A percentile compares a stretch with the other conserved stretches of the same genome.
Evolutionary conservation across 1,140 invertebrate species (phyloP).

Genomic region (Orius laevigatus): DNA sequence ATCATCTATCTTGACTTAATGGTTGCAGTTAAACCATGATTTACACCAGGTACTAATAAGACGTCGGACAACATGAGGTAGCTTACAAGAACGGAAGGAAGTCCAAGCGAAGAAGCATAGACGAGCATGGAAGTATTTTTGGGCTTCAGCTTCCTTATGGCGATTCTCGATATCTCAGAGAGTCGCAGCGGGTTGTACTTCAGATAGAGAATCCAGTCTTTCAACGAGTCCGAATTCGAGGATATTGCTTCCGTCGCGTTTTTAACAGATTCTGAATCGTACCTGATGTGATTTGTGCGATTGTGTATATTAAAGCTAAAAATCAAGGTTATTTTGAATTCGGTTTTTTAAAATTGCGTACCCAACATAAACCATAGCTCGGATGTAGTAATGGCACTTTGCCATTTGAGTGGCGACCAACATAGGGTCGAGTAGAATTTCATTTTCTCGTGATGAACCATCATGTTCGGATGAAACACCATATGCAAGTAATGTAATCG

Average conservation of each 20-base stretch:
- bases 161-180: slow-evolving; percentile 29
- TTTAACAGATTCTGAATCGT: neutral
- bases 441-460: slow-evolving; percentile 25
- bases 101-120: neutral
- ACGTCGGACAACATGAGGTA: slow-evolving; percentile 8
- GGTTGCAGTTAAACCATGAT: too few species aligned
- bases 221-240: slow-evolving; percentile 19
- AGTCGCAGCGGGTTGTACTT: slow-evolving; percentile 30
- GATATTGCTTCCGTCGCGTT: slow-evolving; percentile 23
- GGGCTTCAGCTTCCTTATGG: slow-evolving; percentile 22
- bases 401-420: neutral
- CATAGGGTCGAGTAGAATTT: neutral
- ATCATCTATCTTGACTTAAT: too few species aligned
- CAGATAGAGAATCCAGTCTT: slow-evolving; percentile 23
- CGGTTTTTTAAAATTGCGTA: slow-evolving; percentile 5
- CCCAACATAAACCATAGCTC: slow-evolving; percentile 24
- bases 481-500: slow-evolving; percentile 18
- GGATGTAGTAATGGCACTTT: slow-evolving; percentile 22
- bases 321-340: neutral
- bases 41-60: too few species aligned
- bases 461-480: slow-evolving; percentile 24
- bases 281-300: slow-evolving; percentile 10
- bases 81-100: slow-evolving; percentile 5
- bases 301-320: slow-evolving; percentile 11
- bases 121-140: neutral